Conservation (phyloP, 1,140 invertebrate species). For the Maconellicoccus hirsutus region DNA sequence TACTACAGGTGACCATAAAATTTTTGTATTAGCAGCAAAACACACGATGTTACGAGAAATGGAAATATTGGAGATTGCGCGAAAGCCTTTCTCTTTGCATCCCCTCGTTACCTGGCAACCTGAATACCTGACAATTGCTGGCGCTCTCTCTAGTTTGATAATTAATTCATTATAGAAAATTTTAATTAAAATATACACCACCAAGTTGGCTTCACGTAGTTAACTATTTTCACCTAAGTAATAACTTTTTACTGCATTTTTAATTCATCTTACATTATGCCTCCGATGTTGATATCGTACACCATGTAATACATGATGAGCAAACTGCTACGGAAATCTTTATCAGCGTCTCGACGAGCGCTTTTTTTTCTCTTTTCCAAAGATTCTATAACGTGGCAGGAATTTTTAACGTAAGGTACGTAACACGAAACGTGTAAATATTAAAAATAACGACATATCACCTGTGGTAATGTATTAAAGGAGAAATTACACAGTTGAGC, state of each 20-base stretch:
- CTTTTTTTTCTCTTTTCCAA: too few relatives aligned
- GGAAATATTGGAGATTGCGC: slow-evolving; percentile 17
- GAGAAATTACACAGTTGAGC: neutral
- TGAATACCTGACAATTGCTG: slow-evolving; percentile 11
- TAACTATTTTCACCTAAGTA: neutral
- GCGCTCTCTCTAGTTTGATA: neutral
- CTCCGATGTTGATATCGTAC: too few relatives aligned
- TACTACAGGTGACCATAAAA: slow-evolving; percentile 18
- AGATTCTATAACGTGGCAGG: too few relatives aligned
- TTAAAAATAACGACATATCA: too few relatives aligned
- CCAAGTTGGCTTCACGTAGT: too few relatives aligned
- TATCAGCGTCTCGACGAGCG: too few relatives aligned
- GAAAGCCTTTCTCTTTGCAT: neutral
- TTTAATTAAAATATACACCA: neutral
- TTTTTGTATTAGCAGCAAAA: slow-evolving; percentile 13
- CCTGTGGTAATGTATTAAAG: neutral
- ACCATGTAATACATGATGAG: too few relatives aligned
- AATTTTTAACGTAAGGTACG: too few relatives aligned
- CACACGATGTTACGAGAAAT: neutral
- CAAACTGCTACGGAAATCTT: too few relatives aligned
- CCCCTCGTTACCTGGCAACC: slow-evolving; percentile 17
- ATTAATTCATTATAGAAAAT: slow-evolving; percentile 10
- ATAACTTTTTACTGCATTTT: neutral
- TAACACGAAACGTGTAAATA: too few relatives aligned
- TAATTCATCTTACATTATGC: too few relatives aligned